Evolutionary conservation across 2,797 vertebrate species (phyloP), one percentile per base, ranked within the genome.

Genomic region (Meriones psammophilus): DNA sequence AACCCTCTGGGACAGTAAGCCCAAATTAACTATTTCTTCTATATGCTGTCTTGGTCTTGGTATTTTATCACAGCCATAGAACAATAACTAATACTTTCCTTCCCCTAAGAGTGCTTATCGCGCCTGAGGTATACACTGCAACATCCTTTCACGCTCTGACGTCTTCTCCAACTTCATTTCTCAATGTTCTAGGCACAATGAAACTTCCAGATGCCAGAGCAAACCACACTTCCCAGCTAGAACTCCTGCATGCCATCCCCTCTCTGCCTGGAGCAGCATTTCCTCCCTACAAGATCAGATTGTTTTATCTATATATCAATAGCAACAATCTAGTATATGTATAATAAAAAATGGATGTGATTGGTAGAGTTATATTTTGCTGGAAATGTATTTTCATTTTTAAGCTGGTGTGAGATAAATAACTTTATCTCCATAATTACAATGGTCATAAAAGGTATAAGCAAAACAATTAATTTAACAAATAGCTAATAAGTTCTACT

Each of bases 331-430:
- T 90, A 91, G 26, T 46, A 42, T 6, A 28, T 54, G 80, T 85
- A 94, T 93, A 88, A 92, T 50, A 8, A 50, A 94, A 90, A 89
- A 89, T 54, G 3, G 24, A 42, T 58, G 2, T 94, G 24, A 79
- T 8, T 90, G 26, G 18, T 3, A 1, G 15, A 46, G 20, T 68
- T 66, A 6, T 74, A 20, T 71, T 88, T 88, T 4, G 6, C 33
- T 73, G 33, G 46, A 22, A 74, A 77, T 46, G 56, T 83, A n/a
- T 46, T 85, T 97, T 77, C 18, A 91, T 85, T 86, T 94, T 95
- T 17, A 93, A 22, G 1, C 30, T 86, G 78, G 42, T 5, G 94
- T 95, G 60, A 87, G 26, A 92, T 86, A 89, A 90, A 60, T 71
- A 54, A n/a, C 39, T 85, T 94, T 78, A 33, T 62, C 42, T 36